Evolutionary conservation across 2,888 invertebrate species (phyloP), one percentile per base, ranked within the genome.

Genomic region (Encarsia formosa): DNA sequence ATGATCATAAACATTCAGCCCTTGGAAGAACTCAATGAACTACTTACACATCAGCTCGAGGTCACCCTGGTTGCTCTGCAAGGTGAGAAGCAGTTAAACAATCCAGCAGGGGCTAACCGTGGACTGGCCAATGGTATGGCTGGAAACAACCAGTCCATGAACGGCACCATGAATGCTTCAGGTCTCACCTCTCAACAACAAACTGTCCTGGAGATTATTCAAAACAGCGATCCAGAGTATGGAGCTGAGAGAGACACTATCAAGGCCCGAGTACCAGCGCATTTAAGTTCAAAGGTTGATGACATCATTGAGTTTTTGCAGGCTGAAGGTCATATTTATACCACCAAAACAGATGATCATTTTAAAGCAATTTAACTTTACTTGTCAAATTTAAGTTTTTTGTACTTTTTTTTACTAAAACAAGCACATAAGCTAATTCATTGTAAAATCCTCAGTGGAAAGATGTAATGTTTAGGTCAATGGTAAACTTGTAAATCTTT

Each of bases 291-390:
- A 8, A 58, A 62, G 22, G 56, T 61, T 58, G 83, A 83, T 55
- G 71, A 73, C 37, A 80, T 81, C 40, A 62, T 89, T 57, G 85
- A 87, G 11, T 87, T 85, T 62, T 76, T 90, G 54, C 80, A 82
- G 32, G 79, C 79, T 19, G 90, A 90, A 71, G 90, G 90, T 0
- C 88, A 88, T 63, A 83, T 88, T 56, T 91, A 88, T 68, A 84
- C 88, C 1, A 90, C 89, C 1, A 81, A 86, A 58, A 88, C 91
- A 73, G 83, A 86, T 51, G 84, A 87, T 65, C 87, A 88, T 69
- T 91, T 82, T 71, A 71, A 71, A 59, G 63, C 71, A 19, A 72
- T 70, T n/a, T n/a, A n/a, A n/a, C n/a, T n/a, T n/a, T n/a, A n/a
- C n/a, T n/a, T n/a, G n/a, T n/a, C n/a, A n/a, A n/a, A n/a, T n/a